These are phyloP conservation scores for Picus viridis DNA, from an alignment of 2,797 vertebrate genomes.

Conservation along the genomic window DNA sequence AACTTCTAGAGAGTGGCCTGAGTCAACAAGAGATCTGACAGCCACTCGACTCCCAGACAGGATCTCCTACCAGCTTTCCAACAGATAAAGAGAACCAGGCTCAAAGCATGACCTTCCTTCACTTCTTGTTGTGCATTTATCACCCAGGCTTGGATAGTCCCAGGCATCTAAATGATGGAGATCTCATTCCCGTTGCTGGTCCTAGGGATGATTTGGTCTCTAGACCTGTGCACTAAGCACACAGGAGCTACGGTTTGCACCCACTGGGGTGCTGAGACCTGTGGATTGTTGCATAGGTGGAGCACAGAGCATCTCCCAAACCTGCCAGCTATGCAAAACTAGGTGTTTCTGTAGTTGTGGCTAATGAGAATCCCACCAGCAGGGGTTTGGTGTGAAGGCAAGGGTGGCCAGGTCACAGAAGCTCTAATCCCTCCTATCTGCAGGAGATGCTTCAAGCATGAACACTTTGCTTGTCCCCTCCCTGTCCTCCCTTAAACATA, in stretches of 20 bases:
- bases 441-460: neutral
- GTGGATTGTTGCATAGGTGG: fast-evolving
- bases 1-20: constrained; percentile 3
- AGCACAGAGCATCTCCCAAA: neutral
- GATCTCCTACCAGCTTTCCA: neutral
- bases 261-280: neutral
- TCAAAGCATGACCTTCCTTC: neutral
- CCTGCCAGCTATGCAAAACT: neutral
- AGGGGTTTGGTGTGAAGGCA: neutral
- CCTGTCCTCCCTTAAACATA: neutral
- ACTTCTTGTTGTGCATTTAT: neutral
- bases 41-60: neutral
- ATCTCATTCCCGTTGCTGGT: neutral
- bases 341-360: neutral
- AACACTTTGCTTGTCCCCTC: fast-evolving
- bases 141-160: neutral
- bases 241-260: neutral
- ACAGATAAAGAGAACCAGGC: neutral
- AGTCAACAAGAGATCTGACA: constrained; percentile 9
- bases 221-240: fast-evolving
- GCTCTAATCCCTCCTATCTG: neutral
- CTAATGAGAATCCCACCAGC: neutral
- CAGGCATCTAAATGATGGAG: neutral
- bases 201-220: neutral
- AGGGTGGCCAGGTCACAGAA: neutral